Conservation (phyloP, 1,140 invertebrate species). For the Trichoplusia ni region DNA sequence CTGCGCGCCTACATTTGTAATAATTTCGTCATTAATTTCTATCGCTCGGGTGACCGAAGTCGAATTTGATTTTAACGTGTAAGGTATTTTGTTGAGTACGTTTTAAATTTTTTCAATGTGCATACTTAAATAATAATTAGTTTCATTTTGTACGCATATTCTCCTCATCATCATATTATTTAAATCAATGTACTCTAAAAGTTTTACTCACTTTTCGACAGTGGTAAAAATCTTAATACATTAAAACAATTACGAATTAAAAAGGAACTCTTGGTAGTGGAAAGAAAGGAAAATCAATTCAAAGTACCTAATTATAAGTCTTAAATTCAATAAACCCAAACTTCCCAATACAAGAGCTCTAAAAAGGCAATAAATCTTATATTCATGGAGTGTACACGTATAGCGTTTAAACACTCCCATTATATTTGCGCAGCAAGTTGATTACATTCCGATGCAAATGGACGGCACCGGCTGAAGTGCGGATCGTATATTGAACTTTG, state of each 20-base stretch:
- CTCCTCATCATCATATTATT: too few species aligned
- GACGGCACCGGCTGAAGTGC: not conserved
- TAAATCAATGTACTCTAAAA: too few species aligned
- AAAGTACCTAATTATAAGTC: not conserved
- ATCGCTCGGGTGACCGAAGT: conserved; percentile 27
- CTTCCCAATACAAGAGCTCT: not conserved
- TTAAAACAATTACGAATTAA: not conserved
- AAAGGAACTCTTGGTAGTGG: too few species aligned
- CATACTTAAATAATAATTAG: too few species aligned
- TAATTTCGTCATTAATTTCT: conserved; percentile 36
- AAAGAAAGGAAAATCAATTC: too few species aligned
- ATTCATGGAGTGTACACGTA: too few species aligned
- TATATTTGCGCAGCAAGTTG: conserved; percentile 5
- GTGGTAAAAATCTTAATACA: not conserved
- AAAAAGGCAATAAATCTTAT: too few species aligned
- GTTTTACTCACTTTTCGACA: too few species aligned
- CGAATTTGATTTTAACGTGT: conserved; percentile 24
- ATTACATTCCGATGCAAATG: conserved; percentile 21
- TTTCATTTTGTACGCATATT: too few species aligned
- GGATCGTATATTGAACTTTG: conserved; percentile 6
- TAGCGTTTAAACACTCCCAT: conserved; percentile 1
- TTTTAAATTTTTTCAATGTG: conserved; percentile 8
- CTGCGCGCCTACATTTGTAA: conserved; percentile 33
- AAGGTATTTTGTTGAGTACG: not conserved
- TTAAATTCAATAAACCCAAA: not conserved